These are phyloP conservation scores for Callitettix versicolor DNA, from an alignment of 1,140 invertebrate genomes.

Conservation along the genomic window DNA sequence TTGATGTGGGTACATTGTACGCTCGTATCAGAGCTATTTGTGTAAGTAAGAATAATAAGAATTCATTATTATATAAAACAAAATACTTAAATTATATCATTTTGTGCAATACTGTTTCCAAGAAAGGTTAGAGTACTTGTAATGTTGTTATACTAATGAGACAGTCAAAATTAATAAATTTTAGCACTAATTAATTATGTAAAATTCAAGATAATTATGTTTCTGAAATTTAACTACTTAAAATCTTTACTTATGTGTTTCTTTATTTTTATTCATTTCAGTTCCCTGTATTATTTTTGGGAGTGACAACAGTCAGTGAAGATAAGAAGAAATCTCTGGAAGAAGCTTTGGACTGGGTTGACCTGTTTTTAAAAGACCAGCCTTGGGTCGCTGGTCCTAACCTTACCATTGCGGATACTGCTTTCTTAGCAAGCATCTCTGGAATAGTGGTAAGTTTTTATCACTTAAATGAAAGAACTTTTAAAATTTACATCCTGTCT, in stretches of 20 bases:
- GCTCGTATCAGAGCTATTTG: slow-evolving; percentile 48
- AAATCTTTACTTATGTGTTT: too few species aligned
- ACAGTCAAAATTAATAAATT: too few species aligned
- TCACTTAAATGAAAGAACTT: background rate
- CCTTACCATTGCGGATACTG: slow-evolving; percentile 60
- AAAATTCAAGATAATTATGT: too few species aligned
- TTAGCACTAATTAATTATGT: too few species aligned
- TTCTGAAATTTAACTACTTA: too few species aligned
- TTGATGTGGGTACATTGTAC: slow-evolving; percentile 61
- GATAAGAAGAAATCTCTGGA: slow-evolving; percentile 49
- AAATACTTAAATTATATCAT: too few species aligned
- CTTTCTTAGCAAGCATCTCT: slow-evolving; percentile 45
- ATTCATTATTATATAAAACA: too few species aligned
- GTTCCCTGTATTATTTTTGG: slow-evolving; percentile 3
- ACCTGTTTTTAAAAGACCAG: slow-evolving; percentile 51
- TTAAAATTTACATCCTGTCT: background rate
- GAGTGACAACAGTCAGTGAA: slow-evolving; percentile 34
- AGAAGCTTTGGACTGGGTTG: slow-evolving; percentile 46
- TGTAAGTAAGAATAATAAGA: slow-evolving; percentile 35
- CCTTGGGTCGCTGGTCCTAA: slow-evolving; percentile 52
- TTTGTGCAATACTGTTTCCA: too few species aligned
- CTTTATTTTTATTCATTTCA: too few species aligned
- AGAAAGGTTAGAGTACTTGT: too few species aligned
- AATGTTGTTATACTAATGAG: too few species aligned
- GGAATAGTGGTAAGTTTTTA: slow-evolving; percentile 43